Base-by-base conservation (phyloP, 2,797 vertebrate species). In the Potorous gilbertii region DNA sequence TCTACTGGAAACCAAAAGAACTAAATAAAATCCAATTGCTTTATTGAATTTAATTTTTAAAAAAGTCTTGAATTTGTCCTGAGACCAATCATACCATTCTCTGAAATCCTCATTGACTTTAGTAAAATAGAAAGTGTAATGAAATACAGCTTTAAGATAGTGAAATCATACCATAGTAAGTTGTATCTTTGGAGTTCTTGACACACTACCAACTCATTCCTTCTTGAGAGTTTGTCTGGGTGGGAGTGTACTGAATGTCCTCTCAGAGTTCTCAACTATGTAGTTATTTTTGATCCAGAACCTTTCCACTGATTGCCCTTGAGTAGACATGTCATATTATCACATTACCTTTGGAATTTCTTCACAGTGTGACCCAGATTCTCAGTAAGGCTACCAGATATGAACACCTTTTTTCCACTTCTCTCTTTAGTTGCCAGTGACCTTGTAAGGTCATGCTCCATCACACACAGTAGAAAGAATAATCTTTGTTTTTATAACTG, bases 221-320 rank as follows among this genome's bases (percentile, higher is more conserved):
- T 91, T 50, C 81, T 96, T 92, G 9, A 27, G 40, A 95, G 0
- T 93, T 95, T 93, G 56, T 97, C 92, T 55, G 62, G 57, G 59
- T 96, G 57, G 31, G 94, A 54, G 91, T 90, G 59, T 46, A 95
- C 28, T 97, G 90, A 92, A 95, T 96, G 92, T 94, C 89, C 87
- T 94, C 92, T 97, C 92, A 96, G 92, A 97, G 96, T 96, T 97
- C 92, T 96, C 90, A 94, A 54, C 91, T 3, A 0, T 56, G 31
- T 50, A 62, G 93, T 95, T 96, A 97, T 97, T 97, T 97, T 96
- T 97, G 93, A 96, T 95, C 93, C 91, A 96, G 97, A 96, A 96
- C 94, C 96, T 95, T 96, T 96, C 92, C 94, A 96, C 94, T 93
- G 62, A 91, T 94, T 91, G 90, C 29, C 94, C 92, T 97, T 96